phyloP scores from a whole-genome alignment of 1,140 invertebrate species.

The Dolichoris vasculosae region DNA sequence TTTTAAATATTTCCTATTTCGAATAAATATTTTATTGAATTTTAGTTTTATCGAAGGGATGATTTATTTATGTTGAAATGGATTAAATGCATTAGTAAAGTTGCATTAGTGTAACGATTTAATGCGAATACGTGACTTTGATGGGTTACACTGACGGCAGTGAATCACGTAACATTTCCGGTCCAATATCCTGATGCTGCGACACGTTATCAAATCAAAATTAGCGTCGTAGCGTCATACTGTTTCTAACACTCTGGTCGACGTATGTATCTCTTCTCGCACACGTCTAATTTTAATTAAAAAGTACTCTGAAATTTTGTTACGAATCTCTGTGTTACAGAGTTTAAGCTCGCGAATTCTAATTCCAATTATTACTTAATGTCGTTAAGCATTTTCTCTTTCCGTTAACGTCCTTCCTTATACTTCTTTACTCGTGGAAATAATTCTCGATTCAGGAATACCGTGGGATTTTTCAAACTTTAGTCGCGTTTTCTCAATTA shows the following conservation, averaged over 20 bases:
- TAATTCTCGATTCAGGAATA: background rate
- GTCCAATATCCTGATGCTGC: slow-evolving; percentile 43
- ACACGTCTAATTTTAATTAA: slow-evolving; percentile 6
- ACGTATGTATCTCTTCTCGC: background rate
- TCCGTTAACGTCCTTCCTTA: background rate
- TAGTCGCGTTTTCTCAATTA: background rate
- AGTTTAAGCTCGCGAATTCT: background rate
- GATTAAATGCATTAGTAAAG: slow-evolving; percentile 46
- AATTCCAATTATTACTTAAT: background rate
- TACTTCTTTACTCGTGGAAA: background rate
- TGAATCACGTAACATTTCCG: slow-evolving; percentile 48
- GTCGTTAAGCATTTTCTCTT: background rate
- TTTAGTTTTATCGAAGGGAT: slow-evolving; percentile 30
- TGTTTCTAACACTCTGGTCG: slow-evolving; percentile 24
- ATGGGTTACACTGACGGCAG: slow-evolving; percentile 29
- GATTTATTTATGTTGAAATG: slow-evolving; percentile 35
- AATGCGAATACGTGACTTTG: slow-evolving; percentile 47
- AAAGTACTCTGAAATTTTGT: background rate
- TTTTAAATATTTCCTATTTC: no score
- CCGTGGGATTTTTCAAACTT: background rate
- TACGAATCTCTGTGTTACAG: background rate
- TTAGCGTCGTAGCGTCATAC: slow-evolving; percentile 49
- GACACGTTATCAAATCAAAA: slow-evolving; percentile 56
- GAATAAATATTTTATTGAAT: slow-evolving; percentile 25
- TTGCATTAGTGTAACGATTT: slow-evolving; percentile 45